Conservation (phyloP, 1,140 invertebrate genomes). For the Leptinotarsa undecemlineata region DNA sequence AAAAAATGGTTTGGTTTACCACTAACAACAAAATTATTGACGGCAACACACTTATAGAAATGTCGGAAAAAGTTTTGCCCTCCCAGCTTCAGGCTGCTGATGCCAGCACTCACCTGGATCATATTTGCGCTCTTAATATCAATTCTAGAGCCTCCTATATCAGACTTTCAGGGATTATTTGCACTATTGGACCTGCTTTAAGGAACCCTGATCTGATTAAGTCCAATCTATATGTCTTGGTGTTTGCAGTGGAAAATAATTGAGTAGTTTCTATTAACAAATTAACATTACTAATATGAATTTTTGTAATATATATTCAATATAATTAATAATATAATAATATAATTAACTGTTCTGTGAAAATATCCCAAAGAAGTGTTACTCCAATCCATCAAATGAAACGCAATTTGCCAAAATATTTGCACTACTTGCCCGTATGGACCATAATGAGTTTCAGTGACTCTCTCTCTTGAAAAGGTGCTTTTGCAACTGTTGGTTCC, state of each 20-base stretch:
- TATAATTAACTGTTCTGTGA: not conserved
- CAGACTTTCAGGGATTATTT: conserved; percentile 95
- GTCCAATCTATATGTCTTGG: conserved; percentile 27
- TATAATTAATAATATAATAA: too few relatives aligned
- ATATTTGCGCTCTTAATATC: conserved; percentile 92
- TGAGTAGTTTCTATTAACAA: not conserved
- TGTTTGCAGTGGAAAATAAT: conserved; percentile 5
- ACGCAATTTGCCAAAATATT: too few relatives aligned
- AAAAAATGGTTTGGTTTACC: conserved; percentile 40
- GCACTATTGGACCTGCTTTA: conserved; percentile 99
- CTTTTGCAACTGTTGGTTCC: too few relatives aligned
- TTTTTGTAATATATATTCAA: not conserved
- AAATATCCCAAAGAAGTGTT: not conserved
- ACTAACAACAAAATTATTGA: conserved; percentile 31
- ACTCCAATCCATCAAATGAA: not conserved
- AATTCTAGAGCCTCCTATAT: conserved; percentile 80
- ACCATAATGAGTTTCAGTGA: too few relatives aligned
- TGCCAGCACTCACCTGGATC: conserved; percentile 78
- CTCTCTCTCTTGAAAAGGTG: too few relatives aligned
- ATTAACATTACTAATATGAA: not conserved
- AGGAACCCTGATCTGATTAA: conserved; percentile 49
- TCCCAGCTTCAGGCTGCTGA: conserved; percentile 66
- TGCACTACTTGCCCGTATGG: too few relatives aligned
- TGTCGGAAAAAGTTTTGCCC: conserved; percentile 48
- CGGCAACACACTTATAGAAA: conserved; percentile 26